These are phyloP conservation scores for Calephelis nemesis DNA, from an alignment of 1,140 invertebrate species.

Conservation along the genomic window DNA sequence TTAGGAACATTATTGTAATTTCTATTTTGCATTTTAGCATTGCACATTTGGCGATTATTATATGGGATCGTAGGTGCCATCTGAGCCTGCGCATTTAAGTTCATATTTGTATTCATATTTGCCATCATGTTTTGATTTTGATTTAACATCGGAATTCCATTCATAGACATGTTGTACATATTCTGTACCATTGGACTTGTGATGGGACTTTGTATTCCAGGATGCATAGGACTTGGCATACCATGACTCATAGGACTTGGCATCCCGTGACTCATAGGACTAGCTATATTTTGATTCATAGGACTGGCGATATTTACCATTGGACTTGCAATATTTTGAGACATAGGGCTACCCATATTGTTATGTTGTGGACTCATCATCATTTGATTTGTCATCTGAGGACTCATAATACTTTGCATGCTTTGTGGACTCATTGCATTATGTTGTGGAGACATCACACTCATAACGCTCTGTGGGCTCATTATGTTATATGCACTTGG, in stretches of 20 bases:
- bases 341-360: conserved; percentile 67
- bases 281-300: conserved; percentile 62
- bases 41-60: conserved; percentile 56
- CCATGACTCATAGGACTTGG: conserved; percentile 71
- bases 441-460: conserved; percentile 74
- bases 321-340: conserved; percentile 65
- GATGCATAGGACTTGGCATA: conserved; percentile 68
- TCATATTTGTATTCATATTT: conserved; percentile 47
- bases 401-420: conserved; percentile 71
- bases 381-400: conserved; percentile 68
- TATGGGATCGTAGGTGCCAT: conserved; percentile 42
- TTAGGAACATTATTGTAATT: conserved; percentile 56
- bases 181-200: conserved; percentile 68
- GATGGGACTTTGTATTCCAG: conserved; percentile 63
- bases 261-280: conserved; percentile 71
- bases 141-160: conserved; percentile 42
- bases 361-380: conserved; percentile 72
- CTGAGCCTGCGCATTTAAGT: conserved; percentile 33
- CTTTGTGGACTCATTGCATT: conserved; percentile 73
- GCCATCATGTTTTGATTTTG: conserved; percentile 58
- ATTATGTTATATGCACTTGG: conserved; percentile 71
- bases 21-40: conserved; percentile 53
- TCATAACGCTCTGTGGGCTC: conserved; percentile 71
- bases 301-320: conserved; percentile 69
- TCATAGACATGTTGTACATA: conserved; percentile 63